A percentile compares a stretch with the other conserved stretches of the same genome.
Conservation (phyloP, 2,113 vertebrate species). For the Lepus timidus region DNA sequence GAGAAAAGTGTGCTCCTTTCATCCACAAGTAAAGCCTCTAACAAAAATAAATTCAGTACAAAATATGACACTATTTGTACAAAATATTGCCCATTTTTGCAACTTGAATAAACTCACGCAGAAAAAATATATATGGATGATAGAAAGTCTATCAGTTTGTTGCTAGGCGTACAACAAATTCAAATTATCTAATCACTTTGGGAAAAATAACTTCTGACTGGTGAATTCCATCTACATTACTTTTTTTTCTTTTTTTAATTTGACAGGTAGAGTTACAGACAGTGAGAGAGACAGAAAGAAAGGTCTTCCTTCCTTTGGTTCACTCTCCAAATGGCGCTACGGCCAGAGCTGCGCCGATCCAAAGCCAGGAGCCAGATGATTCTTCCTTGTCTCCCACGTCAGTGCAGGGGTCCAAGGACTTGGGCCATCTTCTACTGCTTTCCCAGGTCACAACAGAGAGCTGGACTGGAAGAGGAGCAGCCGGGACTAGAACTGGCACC, state of each 20-base stretch:
- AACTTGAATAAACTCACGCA: slow-evolving; percentile 47
- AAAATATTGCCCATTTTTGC: slow-evolving; percentile 40
- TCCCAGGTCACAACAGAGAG: too few relatives aligned
- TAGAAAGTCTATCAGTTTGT: background rate
- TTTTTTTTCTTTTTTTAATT: background rate
- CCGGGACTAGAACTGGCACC: too few relatives aligned
- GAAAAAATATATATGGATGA: background rate
- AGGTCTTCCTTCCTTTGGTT: too few relatives aligned
- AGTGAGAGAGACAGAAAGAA: too few relatives aligned
- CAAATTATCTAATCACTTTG: slow-evolving; percentile 39
- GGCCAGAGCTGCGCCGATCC: too few relatives aligned
- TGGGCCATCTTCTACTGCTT: too few relatives aligned
- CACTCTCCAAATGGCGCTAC: too few relatives aligned
- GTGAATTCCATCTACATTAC: background rate
- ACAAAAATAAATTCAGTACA: slow-evolving; percentile 43
- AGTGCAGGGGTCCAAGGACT: too few relatives aligned
- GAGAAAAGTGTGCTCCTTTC: slow-evolving; percentile 33
- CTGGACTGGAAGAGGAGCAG: too few relatives aligned
- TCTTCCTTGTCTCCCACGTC: too few relatives aligned
- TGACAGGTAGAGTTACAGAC: too few relatives aligned
- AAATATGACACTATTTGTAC: slow-evolving; percentile 31
- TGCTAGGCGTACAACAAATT: slow-evolving; percentile 30
- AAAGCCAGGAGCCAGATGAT: too few relatives aligned
- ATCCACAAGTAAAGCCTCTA: slow-evolving; percentile 43
- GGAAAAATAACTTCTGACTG: slow-evolving; percentile 50